Evolutionary conservation across 2,797 vertebrate species (phyloP).

Genomic region (Dendrocincla fuliginosa): DNA sequence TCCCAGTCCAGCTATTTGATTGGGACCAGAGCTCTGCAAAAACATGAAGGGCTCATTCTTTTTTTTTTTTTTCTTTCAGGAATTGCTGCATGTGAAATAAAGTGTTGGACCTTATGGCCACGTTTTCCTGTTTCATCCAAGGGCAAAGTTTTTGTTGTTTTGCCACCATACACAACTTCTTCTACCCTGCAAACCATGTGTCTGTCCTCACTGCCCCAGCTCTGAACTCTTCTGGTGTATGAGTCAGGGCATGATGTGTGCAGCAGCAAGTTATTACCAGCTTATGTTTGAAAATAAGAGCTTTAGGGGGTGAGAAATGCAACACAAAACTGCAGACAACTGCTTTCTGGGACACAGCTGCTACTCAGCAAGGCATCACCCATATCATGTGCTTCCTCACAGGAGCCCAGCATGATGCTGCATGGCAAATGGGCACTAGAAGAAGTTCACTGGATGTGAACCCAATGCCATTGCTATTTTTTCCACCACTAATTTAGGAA

Average conservation of each 20-base stretch:
- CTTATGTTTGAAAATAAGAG: neutral
- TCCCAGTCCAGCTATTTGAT: conserved; percentile 57
- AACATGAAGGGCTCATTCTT: neutral
- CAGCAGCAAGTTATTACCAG: neutral
- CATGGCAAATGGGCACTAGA: neutral
- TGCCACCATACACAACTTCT: neutral
- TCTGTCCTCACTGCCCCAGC: neutral
- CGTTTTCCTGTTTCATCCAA: neutral
- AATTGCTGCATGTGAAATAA: neutral
- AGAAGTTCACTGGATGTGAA: neutral
- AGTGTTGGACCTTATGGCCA: neutral
- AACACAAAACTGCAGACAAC: neutral
- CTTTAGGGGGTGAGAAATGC: neutral
- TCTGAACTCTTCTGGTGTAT: neutral
- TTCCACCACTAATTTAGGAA: neutral
- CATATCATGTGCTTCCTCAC: neutral
- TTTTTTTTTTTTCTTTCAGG: neutral
- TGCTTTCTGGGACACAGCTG: neutral
- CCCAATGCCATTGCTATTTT: neutral
- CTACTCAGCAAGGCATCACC: neutral
- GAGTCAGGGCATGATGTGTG: accelerated
- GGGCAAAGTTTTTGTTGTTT: neutral
- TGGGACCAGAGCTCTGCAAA: conserved; percentile 46
- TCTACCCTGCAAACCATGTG: neutral
- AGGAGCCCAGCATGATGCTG: neutral